Conservation (phyloP, 2,888 invertebrate species). For the Drosophila paramelanica region DNA sequence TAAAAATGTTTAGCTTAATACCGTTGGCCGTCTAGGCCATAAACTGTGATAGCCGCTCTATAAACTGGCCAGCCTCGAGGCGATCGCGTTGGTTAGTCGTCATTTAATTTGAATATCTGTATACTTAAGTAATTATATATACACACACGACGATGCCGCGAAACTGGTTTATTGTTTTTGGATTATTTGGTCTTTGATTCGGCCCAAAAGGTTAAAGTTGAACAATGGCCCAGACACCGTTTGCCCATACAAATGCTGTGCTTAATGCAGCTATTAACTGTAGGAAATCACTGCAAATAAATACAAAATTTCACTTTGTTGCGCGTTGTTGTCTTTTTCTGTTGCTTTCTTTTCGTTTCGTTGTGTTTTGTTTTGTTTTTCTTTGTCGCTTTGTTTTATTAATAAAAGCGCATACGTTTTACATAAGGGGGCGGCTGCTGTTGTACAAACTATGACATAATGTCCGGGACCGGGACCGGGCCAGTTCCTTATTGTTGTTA, state of each 20-base stretch:
- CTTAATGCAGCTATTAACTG: conserved; percentile 47
- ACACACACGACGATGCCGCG: conserved; percentile 25
- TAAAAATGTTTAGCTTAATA: conserved; percentile 57
- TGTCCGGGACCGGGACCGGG: conserved; percentile 53
- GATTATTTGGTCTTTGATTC: conserved; percentile 22
- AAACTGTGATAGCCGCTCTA: conserved; percentile 56
- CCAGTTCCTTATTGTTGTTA: conserved; percentile 69
- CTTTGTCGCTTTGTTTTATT: conserved; percentile 65
- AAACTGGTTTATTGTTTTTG: conserved; percentile 58
- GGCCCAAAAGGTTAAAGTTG: conserved; percentile 64
- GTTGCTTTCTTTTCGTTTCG: no score
- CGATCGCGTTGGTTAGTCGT: conserved; percentile 14
- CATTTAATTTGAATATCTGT: conserved; percentile 48
- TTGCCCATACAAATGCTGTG: conserved; percentile 4
- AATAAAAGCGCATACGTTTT: conserved; percentile 71
- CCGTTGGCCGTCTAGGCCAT: conserved; percentile 72
- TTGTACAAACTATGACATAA: conserved; percentile 62
- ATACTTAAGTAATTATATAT: conserved; percentile 8
- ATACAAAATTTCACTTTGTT: conserved; percentile 68
- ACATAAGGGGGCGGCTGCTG: conserved; percentile 73
- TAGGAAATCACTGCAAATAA: conserved; percentile 35
- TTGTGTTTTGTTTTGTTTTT: conserved; percentile 3
- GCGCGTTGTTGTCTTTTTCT: conserved; percentile 26
- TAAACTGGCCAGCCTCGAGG: conserved; percentile 58
- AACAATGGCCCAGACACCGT: conserved; percentile 34